Base-by-base conservation (phyloP, 2,113 vertebrate species). In the Pavo muticus region DNA sequence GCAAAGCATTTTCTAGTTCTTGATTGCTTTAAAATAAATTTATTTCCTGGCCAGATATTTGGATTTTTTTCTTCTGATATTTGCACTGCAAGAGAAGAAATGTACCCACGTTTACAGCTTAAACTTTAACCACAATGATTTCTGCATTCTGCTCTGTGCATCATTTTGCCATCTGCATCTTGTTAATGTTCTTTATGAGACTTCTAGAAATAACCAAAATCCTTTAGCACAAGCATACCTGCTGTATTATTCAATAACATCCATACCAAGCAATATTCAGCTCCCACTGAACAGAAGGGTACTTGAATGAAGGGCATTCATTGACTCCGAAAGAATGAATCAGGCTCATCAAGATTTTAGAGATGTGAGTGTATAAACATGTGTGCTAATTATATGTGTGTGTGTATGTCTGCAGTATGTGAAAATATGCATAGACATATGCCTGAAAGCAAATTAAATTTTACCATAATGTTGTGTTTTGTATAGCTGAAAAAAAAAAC, bases 131-230 rank as follows among this genome's bases (percentile, higher is more conserved):
- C 82, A 45, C 79, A 88, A 15, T 84, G 54, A 32, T 71, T 91
- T 96, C 87, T 90, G 60, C 65, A 42, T 91, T 90, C 54, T 88
- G 40, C 71, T 88, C 76, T 93, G 60, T 94, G 77, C 79, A 94
- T 91, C 75, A 9, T 91, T 95, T 89, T 74, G 25, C 70, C 91
- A 94, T 92, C 92, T 96, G 86, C 45, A 61, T 87, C 84, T 91
- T 95, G 69, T 97, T 96, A 96, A 85, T 83, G 24, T 89, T 96
- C 63, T 79, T 92, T 93, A 56, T 64, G 71, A 85, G 94, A 90
- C 78, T 50, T 90, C 89, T 87, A 91, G 90, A 74, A 90, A 93
- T 80, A 94, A 88, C 64, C 68, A 54, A 74, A 82, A 69, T 91
- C 81, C 56, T 71, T 50, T 83, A 87, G 56, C 78, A 81, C 75